Evolutionary conservation across 2,888 invertebrate species (phyloP).

Genomic region (Cremastinae sp.): DNA sequence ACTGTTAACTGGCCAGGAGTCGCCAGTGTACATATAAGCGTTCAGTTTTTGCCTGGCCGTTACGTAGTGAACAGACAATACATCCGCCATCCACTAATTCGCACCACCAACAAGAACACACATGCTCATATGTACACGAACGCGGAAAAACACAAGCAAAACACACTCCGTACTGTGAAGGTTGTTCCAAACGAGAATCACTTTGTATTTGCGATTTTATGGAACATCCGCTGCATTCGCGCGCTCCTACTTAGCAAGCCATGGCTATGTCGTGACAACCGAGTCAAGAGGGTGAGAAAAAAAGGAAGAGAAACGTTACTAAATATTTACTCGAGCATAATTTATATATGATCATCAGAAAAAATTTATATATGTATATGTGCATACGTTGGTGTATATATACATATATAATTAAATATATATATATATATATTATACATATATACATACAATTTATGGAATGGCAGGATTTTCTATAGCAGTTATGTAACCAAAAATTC

Average conservation of each 20-base stretch:
- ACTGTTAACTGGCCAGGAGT: slow-evolving; percentile 98
- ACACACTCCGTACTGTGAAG: slow-evolving; percentile 69
- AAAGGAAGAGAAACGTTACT: slow-evolving; percentile 66
- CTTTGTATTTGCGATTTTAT: slow-evolving; percentile 71
- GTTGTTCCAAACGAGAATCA: slow-evolving; percentile 71
- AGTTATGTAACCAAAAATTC: slow-evolving; percentile 35
- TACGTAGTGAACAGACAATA: slow-evolving; percentile 80
- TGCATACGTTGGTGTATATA: slow-evolving; percentile 54
- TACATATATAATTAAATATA: slow-evolving; percentile 60
- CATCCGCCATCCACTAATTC: slow-evolving; percentile 76
- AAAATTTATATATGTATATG: slow-evolving; percentile 60
- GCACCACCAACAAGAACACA: slow-evolving; percentile 63
- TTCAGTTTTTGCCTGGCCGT: slow-evolving; percentile 72
- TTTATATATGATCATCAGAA: slow-evolving; percentile 69
- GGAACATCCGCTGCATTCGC: slow-evolving; percentile 69
- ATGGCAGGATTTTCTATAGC: slow-evolving; percentile 62
- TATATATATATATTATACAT: slow-evolving; percentile 39
- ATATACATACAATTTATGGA: slow-evolving; percentile 61
- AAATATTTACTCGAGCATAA: slow-evolving; percentile 74
- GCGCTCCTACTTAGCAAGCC: slow-evolving; percentile 72
- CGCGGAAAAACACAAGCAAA: slow-evolving; percentile 10
- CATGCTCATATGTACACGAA: slow-evolving; percentile 5
- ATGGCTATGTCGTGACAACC: slow-evolving; percentile 52
- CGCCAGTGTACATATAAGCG: slow-evolving; percentile 97
- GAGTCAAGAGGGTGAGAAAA: slow-evolving; percentile 26